Evolutionary conservation across 1,140 invertebrate genomes (phyloP).

Genomic region (Maniola jurtina): DNA sequence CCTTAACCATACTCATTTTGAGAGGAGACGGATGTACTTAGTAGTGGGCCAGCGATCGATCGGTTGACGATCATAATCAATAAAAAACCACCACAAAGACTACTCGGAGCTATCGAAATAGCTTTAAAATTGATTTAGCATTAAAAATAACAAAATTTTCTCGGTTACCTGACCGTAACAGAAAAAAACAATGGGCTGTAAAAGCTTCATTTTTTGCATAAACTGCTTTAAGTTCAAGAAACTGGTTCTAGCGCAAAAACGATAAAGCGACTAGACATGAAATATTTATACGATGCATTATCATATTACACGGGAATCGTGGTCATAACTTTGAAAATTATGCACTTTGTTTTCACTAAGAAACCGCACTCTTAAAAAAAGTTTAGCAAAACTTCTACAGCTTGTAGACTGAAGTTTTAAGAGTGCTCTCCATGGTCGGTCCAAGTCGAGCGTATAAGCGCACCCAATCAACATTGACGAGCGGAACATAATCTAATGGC

Average conservation of each 20-base stretch:
- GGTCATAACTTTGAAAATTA: conserved; percentile 74
- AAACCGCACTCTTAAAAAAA: conserved; percentile 50
- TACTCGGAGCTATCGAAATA: conserved; percentile 9
- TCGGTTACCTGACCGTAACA: conserved; percentile 16
- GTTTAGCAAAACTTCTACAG: conserved; percentile 26
- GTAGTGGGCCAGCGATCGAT: too few species aligned
- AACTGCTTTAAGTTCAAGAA: conserved; percentile 51
- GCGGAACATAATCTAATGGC: too few species aligned
- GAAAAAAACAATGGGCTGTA: conserved; percentile 33
- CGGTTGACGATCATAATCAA: too few species aligned
- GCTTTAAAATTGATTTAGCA: conserved; percentile 17
- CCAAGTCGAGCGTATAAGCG: too few species aligned
- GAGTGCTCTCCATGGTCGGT: too few species aligned
- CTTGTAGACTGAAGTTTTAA: conserved; percentile 13
- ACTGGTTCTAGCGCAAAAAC: conserved; percentile 70
- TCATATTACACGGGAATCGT: conserved; percentile 76
- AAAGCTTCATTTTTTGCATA: conserved; percentile 52
- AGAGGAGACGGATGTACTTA: too few species aligned
- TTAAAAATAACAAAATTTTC: conserved; percentile 21
- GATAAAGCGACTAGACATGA: conserved; percentile 69
- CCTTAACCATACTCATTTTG: too few species aligned
- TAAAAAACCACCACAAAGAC: too few species aligned
- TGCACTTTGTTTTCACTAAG: conserved; percentile 70
- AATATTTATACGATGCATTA: conserved; percentile 77
- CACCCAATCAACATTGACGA: too few species aligned